These are phyloP conservation scores for Typhlomys cinereus DNA, from an alignment of 2,113 vertebrate genomes.

Conservation along the genomic window DNA sequence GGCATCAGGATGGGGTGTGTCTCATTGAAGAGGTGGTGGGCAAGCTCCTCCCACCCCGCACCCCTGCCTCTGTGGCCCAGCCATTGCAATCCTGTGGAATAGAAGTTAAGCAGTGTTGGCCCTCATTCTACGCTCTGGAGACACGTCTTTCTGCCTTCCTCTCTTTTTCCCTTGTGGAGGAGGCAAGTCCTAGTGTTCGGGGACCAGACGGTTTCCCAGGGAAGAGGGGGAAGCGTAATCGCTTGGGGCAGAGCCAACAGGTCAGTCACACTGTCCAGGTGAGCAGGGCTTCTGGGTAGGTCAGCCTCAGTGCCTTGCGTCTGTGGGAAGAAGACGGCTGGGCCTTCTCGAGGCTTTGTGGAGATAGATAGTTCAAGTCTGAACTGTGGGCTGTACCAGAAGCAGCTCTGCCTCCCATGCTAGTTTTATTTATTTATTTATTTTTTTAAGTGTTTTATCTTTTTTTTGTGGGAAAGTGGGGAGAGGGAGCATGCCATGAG, in stretches of 20 bases:
- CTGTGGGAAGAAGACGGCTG: neutral
- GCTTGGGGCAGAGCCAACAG: neutral
- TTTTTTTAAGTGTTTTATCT: neutral
- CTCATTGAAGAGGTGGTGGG: neutral
- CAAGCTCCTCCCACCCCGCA: no score
- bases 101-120: no score
- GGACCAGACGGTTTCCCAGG: neutral
- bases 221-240: neutral
- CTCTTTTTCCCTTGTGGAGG: constrained; percentile 16
- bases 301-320: no score
- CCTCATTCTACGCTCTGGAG: no score
- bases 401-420: neutral
- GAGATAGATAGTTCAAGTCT: neutral
- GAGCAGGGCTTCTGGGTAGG: neutral
- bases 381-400: neutral
- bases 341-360: neutral
- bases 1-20: no score
- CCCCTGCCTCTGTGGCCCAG: no score
- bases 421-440: no score
- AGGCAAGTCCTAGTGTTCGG: neutral
- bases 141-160: neutral
- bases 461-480: no score
- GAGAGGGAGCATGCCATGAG: no score
- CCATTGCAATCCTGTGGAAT: no score
- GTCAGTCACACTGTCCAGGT: neutral